Conservation (phyloP, 2,797 vertebrate genomes). For the Malacoctenus gilli region DNA sequence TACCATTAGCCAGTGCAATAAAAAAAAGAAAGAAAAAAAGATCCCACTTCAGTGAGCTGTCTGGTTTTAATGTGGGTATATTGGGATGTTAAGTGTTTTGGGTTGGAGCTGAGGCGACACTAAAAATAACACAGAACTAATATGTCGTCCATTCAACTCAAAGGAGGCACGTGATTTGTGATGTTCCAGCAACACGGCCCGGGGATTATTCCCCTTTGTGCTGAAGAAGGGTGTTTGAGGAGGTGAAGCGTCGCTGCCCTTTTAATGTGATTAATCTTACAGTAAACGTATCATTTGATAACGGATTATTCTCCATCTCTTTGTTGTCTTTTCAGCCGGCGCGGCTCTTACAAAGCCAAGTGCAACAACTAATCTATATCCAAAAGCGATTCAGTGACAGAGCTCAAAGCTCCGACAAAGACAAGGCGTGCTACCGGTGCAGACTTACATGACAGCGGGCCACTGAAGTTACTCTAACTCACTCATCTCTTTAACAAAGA, state of each 20-base stretch:
- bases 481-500: constrained; percentile 78
- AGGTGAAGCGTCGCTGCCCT: constrained; percentile 39
- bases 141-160: constrained; percentile 18
- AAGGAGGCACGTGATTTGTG: constrained; percentile 39
- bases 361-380: constrained; percentile 58
- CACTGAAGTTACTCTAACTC: constrained; percentile 67
- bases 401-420: constrained; percentile 48
- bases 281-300: constrained; percentile 67
- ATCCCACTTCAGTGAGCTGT: constrained; percentile 61
- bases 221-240: constrained; percentile 19
- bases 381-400: constrained; percentile 54
- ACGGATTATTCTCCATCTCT: constrained; percentile 57
- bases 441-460: constrained; percentile 59
- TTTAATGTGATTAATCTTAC: constrained; percentile 62
- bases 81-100: constrained; percentile 32
- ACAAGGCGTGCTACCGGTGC: constrained; percentile 43
- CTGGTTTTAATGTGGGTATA: constrained; percentile 56
- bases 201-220: constrained; percentile 44
- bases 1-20: constrained; percentile 51
- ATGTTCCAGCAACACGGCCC: constrained; percentile 37
- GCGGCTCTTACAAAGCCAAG: constrained; percentile 44
- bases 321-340: constrained; percentile 60
- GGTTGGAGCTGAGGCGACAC: constrained; percentile 33
- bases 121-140: constrained; percentile 32
- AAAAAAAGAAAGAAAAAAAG: too few relatives aligned